These are phyloP conservation scores for Parazoanthus swiftii DNA, from an alignment of 92 coral and sea anemone species.

Conservation along the genomic window DNA sequence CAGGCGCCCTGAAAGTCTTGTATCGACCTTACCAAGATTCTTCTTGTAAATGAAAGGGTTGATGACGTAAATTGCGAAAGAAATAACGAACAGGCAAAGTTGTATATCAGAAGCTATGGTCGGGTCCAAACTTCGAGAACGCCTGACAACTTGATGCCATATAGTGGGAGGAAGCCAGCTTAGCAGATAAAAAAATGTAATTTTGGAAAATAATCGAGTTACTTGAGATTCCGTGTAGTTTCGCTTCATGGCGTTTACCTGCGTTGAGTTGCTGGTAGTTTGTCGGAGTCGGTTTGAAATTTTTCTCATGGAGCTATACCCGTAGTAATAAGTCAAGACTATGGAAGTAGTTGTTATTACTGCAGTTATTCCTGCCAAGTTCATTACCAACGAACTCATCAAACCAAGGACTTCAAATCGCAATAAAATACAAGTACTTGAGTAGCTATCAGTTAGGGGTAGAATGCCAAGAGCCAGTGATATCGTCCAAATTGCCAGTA, in stretches of 20 bases:
- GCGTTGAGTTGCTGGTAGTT: neutral
- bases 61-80: neutral
- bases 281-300: conserved; percentile 5
- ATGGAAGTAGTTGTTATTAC: neutral
- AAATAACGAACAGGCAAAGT: conserved; percentile 1
- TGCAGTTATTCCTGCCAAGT: neutral
- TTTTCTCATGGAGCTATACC: conserved; percentile 3
- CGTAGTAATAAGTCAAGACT: neutral
- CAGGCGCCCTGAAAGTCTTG: neutral
- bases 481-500: neutral
- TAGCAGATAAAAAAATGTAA: neutral
- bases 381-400: neutral
- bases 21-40: neutral
- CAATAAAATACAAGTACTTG: neutral
- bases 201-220: neutral
- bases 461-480: neutral
- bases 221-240: conserved; percentile 9
- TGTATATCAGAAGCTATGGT: neutral
- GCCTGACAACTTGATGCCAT: neutral
- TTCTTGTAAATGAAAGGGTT: conserved; percentile 3
- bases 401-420: neutral
- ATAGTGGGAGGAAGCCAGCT: conserved; percentile 19
- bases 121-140: neutral
- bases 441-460: neutral
- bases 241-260: neutral